phyloP scores from a whole-genome alignment of 2,113 vertebrate species.

The Deroptyus accipitrinus region DNA sequence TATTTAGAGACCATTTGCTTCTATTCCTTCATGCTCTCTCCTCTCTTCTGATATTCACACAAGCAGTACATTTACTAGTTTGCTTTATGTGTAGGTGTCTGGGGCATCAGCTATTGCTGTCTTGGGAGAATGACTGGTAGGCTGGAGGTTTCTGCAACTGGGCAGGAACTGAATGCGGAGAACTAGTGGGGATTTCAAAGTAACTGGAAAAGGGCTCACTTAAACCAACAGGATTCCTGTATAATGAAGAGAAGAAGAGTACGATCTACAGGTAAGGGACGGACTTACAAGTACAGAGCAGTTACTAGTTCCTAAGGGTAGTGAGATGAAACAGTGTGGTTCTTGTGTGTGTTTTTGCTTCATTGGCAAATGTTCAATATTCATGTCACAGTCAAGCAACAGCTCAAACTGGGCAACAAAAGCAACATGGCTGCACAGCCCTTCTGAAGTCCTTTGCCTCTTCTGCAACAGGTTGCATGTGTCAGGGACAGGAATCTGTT shows the following conservation, averaged over 20 bases:
- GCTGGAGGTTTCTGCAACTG: background rate
- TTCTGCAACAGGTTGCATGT: background rate
- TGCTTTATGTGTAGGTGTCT: background rate
- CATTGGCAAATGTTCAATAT: background rate
- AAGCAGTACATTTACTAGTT: background rate
- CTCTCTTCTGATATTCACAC: background rate
- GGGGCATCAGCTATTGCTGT: background rate
- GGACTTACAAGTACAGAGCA: background rate
- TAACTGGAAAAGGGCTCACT: background rate
- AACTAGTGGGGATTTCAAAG: background rate
- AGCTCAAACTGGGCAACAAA: background rate
- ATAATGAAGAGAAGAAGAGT: background rate
- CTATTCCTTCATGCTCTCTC: background rate
- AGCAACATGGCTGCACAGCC: background rate
- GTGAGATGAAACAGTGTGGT: background rate
- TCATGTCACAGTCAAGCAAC: background rate
- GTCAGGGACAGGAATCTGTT: background rate
- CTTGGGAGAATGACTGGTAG: background rate
- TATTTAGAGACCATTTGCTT: background rate
- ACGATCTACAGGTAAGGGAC: fast-evolving
- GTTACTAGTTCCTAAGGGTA: background rate
- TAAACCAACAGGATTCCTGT: background rate
- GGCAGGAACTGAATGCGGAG: background rate
- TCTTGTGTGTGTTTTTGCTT: background rate
- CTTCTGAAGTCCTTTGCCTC: background rate